A percentile compares a stretch with the other conserved stretches of the same genome.
These are phyloP conservation scores for Anguilla pacifica DNA, from an alignment of 2,797 vertebrate species.

Conservation along the genomic window DNA sequence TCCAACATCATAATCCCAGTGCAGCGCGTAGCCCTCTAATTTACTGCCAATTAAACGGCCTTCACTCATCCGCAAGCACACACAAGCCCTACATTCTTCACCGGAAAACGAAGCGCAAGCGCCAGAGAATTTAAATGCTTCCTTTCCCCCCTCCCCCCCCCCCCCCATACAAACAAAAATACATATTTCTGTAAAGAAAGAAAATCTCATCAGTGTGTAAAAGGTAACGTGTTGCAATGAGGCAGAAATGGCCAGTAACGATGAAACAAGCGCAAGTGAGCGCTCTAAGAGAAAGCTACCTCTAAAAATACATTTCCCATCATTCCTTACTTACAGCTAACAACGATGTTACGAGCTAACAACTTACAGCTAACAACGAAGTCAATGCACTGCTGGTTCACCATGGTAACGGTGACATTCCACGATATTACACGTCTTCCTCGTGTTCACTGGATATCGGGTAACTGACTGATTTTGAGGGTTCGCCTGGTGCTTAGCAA, in stretches of 20 bases:
- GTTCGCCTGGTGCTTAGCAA: background rate
- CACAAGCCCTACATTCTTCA: background rate
- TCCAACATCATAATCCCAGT: background rate
- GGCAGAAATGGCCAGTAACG: background rate
- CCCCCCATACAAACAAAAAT: no score
- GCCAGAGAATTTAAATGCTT: no score
- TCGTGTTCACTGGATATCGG: background rate
- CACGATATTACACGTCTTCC: background rate
- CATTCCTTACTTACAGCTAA: background rate
- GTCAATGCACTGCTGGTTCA: background rate
- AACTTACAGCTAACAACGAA: no score
- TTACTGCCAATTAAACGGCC: background rate
- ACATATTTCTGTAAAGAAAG: background rate
- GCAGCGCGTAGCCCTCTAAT: background rate
- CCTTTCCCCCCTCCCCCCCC: no score
- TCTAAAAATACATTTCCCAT: background rate
- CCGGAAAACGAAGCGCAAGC: background rate
- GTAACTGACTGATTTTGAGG: background rate
- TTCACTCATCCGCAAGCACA: background rate
- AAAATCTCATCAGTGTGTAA: background rate
- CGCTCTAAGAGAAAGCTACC: background rate
- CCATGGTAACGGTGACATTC: background rate
- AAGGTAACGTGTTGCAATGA: background rate
- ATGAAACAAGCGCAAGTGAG: background rate
- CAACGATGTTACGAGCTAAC: background rate